phyloP scores from a whole-genome alignment of 2,888 invertebrate species.

The Keiferia lycopersicella region DNA sequence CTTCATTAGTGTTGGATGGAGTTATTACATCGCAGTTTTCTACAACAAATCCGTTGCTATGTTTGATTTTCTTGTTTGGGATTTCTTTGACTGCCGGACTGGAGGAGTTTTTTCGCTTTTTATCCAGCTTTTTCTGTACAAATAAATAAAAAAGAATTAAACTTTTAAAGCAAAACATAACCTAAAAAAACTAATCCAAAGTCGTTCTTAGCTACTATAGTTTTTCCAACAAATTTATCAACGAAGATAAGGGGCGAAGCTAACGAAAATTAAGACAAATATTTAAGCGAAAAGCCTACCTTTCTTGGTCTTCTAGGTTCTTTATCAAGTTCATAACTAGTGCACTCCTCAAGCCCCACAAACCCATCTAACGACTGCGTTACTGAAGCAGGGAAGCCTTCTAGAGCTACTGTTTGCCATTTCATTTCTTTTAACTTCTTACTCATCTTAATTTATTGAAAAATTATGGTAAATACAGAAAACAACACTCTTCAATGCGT shows the following conservation, averaged over 20 bases:
- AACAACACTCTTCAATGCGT: not conserved
- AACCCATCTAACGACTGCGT: slow-evolving; percentile 83
- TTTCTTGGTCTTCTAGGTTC: slow-evolving; percentile 60
- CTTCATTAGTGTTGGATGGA: slow-evolving; percentile 56
- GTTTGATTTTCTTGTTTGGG: slow-evolving; percentile 53
- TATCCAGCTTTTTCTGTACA: slow-evolving; percentile 40
- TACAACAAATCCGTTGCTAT: slow-evolving; percentile 66
- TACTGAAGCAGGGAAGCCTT: slow-evolving; percentile 72
- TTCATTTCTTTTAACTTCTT: slow-evolving; percentile 64
- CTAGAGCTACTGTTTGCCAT: slow-evolving; percentile 86
- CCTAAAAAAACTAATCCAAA: not conserved
- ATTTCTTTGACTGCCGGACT: slow-evolving; percentile 45
- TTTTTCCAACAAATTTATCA: too few relatives aligned
- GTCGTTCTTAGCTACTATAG: too few relatives aligned
- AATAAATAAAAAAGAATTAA: not conserved
- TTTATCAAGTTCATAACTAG: slow-evolving; percentile 83
- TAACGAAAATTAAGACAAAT: not conserved
- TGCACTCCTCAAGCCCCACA: slow-evolving; percentile 89
- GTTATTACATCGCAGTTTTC: slow-evolving; percentile 51
- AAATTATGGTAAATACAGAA: not conserved
- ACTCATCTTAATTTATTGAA: slow-evolving; percentile 50
- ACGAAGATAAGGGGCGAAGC: too few relatives aligned
- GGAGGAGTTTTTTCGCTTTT: slow-evolving; percentile 43
- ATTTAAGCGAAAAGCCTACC: slow-evolving; percentile 45
- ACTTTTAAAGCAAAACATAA: slow-evolving; percentile 4